Evolutionary conservation across 2,888 invertebrate genomes (phyloP).

Genomic region (Macrosoma leucophasiata): DNA sequence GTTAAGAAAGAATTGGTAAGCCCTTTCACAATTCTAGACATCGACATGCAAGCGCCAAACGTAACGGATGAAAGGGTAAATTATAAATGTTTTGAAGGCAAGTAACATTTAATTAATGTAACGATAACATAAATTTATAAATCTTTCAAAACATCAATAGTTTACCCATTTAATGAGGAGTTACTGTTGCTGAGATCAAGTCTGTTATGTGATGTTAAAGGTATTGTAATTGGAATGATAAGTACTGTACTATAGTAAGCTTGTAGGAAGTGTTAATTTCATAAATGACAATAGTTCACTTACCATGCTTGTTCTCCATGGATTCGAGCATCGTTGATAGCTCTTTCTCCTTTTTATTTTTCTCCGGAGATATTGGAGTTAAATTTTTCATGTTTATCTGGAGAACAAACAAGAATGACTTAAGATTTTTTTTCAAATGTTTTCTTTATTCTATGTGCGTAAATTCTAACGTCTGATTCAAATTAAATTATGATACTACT

Average conservation of each 20-base stretch:
- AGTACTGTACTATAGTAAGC: too few species aligned
- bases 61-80: slow-evolving; percentile 72
- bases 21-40: slow-evolving; percentile 59
- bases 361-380: slow-evolving; percentile 76
- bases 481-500: neutral
- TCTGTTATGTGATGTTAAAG: too few species aligned
- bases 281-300: slow-evolving; percentile 41
- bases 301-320: slow-evolving; percentile 91
- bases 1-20: slow-evolving; percentile 52
- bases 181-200: too few species aligned
- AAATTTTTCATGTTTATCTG: slow-evolving; percentile 78
- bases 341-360: slow-evolving; percentile 81
- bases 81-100: slow-evolving; percentile 69
- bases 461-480: too few species aligned
- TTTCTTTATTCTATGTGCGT: too few species aligned
- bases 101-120: slow-evolving; percentile 25
- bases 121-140: slow-evolving; percentile 8
- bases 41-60: slow-evolving; percentile 63
- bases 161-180: slow-evolving; percentile 68
- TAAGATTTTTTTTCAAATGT: too few species aligned
- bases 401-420: too few species aligned
- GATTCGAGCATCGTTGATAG: slow-evolving; percentile 83
- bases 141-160: slow-evolving; percentile 74
- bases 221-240: too few species aligned
- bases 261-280: slow-evolving; percentile 1